These are phyloP conservation scores for Microtus richardsoni DNA, from an alignment of 2,113 vertebrate genomes.

Conservation along the genomic window DNA sequence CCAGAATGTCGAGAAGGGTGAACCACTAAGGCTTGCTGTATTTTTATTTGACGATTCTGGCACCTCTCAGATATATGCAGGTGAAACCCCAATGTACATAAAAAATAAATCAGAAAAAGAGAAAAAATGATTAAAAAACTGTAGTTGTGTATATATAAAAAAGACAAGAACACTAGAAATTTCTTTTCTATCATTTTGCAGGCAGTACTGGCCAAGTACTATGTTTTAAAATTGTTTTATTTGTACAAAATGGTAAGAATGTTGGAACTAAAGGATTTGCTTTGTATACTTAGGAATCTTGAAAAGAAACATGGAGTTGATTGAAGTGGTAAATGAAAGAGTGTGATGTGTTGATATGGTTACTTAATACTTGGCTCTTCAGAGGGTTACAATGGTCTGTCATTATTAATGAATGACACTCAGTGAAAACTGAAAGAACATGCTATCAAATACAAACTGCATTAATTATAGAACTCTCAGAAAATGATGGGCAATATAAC, in stretches of 20 bases:
- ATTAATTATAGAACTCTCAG: slow-evolving; percentile 59
- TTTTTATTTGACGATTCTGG: too few relatives aligned
- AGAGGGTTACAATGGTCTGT: slow-evolving; percentile 48
- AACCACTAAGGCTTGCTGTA: background rate
- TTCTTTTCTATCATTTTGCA: slow-evolving; percentile 40
- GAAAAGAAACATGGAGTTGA: slow-evolving; percentile 27
- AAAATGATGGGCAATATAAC: slow-evolving; percentile 36
- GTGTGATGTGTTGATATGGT: background rate
- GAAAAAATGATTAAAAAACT: background rate
- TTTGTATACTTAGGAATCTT: slow-evolving; percentile 16
- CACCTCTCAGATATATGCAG: too few relatives aligned
- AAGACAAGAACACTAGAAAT: background rate
- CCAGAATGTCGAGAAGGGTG: background rate
- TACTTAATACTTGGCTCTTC: slow-evolving; percentile 24
- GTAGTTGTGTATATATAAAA: background rate
- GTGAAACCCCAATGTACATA: background rate
- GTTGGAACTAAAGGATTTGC: slow-evolving; percentile 29
- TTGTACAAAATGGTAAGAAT: slow-evolving; percentile 39
- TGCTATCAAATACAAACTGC: slow-evolving; percentile 51
- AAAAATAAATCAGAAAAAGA: background rate
- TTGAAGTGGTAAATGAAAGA: slow-evolving; percentile 35
- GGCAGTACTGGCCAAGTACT: background rate
- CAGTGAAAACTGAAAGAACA: slow-evolving; percentile 45
- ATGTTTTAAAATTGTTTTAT: background rate
- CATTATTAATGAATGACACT: slow-evolving; percentile 60